These are phyloP conservation scores for Oreochromis aureus DNA, from an alignment of 2,113 vertebrate genomes.

Conservation along the genomic window DNA sequence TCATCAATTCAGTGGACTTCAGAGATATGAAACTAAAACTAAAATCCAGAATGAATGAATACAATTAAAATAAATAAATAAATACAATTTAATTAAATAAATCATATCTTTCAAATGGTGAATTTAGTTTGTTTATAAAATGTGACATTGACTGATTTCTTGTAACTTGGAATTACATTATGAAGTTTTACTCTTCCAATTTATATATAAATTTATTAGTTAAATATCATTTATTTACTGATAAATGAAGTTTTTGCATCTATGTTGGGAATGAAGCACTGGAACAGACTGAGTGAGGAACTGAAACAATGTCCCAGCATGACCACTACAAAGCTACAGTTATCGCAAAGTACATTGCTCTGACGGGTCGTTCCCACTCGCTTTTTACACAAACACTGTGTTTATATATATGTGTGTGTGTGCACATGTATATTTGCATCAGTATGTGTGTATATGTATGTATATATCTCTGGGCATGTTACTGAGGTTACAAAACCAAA, in stretches of 20 bases:
- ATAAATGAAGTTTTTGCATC: not conserved
- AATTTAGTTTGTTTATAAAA: not conserved
- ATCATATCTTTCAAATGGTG: not conserved
- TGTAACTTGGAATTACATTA: not conserved
- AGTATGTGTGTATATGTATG: not conserved
- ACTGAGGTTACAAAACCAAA: not conserved
- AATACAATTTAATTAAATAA: not conserved
- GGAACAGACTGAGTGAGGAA: not conserved
- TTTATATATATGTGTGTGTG: fast-evolving
- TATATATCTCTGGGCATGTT: not conserved
- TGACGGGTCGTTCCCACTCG: not conserved
- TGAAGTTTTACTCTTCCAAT: not conserved
- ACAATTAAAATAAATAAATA: not conserved
- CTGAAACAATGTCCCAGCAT: not conserved
- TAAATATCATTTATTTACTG: not conserved
- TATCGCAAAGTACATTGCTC: too few species aligned
- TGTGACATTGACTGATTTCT: not conserved
- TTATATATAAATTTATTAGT: not conserved
- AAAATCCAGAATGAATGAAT: not conserved
- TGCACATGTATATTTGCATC: not conserved
- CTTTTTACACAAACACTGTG: not conserved
- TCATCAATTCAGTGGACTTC: not conserved
- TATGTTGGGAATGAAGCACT: not conserved
- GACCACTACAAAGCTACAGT: not conserved
- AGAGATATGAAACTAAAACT: not conserved